phyloP scores from a whole-genome alignment of 2,797 vertebrate species.

The Girardinus metallicus region DNA sequence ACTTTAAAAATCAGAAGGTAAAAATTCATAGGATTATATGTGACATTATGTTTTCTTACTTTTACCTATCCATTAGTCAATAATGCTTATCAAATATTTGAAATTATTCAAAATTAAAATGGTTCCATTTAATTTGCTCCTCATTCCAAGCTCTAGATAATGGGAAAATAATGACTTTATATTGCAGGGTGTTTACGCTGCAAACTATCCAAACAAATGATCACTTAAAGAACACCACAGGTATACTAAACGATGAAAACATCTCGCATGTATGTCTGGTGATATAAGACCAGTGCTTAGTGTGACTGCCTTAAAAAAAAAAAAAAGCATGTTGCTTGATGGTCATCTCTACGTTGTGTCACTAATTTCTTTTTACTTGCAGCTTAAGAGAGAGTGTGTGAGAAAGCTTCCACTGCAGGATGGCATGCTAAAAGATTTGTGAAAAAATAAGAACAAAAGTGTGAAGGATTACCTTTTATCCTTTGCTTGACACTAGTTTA shows the following conservation, averaged over 20 bases:
- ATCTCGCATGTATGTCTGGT: background rate
- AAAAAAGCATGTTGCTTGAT: background rate
- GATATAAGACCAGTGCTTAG: slow-evolving; percentile 3
- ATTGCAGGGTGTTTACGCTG: background rate
- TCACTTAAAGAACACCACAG: background rate
- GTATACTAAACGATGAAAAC: background rate
- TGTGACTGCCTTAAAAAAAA: background rate
- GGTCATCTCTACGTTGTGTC: background rate
- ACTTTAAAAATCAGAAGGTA: background rate
- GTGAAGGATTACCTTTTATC: background rate
- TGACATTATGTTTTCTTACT: background rate
- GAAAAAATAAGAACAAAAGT: background rate
- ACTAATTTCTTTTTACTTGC: background rate
- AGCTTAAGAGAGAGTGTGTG: background rate
- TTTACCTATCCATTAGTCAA: background rate
- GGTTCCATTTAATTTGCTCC: slow-evolving; percentile 10
- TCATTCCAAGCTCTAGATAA: slow-evolving; percentile 6
- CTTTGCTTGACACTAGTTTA: background rate
- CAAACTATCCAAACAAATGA: slow-evolving; percentile 10
- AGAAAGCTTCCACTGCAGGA: background rate
- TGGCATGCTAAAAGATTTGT: background rate
- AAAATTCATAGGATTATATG: background rate
- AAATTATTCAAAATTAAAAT: slow-evolving; percentile 1
- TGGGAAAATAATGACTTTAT: slow-evolving; percentile 2
- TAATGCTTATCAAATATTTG: background rate